Evolutionary conservation across 2,113 vertebrate species (phyloP).

Genomic region (Otis tarda): DNA sequence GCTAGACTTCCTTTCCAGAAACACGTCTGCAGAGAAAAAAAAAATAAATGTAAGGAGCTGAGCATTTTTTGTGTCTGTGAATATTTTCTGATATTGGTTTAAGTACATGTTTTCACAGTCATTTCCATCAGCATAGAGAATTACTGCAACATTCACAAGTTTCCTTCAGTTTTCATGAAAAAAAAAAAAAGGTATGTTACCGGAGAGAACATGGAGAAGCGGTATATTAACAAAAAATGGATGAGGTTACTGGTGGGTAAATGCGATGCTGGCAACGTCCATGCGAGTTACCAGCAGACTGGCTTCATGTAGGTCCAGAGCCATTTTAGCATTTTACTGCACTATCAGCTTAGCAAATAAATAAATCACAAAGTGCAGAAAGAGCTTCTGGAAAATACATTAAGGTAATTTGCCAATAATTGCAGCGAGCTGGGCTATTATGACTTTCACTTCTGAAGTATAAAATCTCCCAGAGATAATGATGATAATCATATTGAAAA

Average conservation of each 20-base stretch:
- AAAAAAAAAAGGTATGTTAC: neutral
- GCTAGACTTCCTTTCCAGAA: neutral
- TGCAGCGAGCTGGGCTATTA: constrained; percentile 41
- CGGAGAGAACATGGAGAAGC: neutral
- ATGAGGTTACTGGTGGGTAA: no score
- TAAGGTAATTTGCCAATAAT: constrained; percentile 73
- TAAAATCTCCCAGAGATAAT: constrained; percentile 61
- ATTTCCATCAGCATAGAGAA: neutral
- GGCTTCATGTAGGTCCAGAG: neutral
- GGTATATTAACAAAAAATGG: neutral
- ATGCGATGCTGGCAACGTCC: neutral
- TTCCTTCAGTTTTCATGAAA: neutral
- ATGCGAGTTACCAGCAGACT: neutral
- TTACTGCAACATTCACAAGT: neutral
- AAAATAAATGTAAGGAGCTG: neutral
- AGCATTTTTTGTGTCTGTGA: neutral
- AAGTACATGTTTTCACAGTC: neutral
- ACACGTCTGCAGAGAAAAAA: neutral
- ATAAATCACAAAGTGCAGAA: constrained; percentile 63
- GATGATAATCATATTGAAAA: constrained; percentile 66
- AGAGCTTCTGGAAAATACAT: constrained; percentile 62
- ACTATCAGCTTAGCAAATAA: constrained; percentile 53
- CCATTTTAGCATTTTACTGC: neutral
- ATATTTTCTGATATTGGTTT: neutral
- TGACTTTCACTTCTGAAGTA: constrained; percentile 67